These are phyloP conservation scores for Struthio camelus DNA, from an alignment of 2,113 vertebrate genomes.

Conservation along the genomic window DNA sequence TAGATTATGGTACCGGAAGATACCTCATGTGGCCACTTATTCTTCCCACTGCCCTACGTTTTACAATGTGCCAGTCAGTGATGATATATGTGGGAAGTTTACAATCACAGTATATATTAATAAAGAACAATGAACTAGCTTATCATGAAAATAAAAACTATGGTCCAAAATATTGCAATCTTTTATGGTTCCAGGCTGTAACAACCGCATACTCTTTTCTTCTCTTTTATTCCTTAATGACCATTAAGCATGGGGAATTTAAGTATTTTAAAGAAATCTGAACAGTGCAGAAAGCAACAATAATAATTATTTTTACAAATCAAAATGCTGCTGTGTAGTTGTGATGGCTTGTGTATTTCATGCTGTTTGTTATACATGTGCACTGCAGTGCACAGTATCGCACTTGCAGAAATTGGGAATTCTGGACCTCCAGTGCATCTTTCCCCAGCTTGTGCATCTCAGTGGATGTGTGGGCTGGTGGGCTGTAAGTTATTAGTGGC, in stretches of 20 bases:
- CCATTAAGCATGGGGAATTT: not conserved
- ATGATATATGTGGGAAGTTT: not conserved
- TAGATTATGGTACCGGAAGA: not conserved
- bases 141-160: not conserved
- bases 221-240: not conserved
- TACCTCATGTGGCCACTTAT: not conserved
- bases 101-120: not conserved
- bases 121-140: not conserved
- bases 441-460: not conserved
- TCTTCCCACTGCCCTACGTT: not conserved
- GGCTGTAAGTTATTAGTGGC: not conserved
- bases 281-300: not conserved
- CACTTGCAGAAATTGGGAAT: not conserved
- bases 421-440: not conserved
- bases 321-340: not conserved
- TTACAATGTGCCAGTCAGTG: not conserved
- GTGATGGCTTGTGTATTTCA: not conserved
- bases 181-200: not conserved
- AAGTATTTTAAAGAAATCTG: not conserved
- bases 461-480: not conserved
- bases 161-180: not conserved
- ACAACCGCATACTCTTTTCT: not conserved
- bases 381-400: rapidly evolving
- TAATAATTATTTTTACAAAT: not conserved
- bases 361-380: not conserved